Percentiles rank a stretch among this genome's conserved stretches.
phyloP scores from a whole-genome alignment of 2,888 invertebrate genomes.

The Bruchidius siliquastri region DNA sequence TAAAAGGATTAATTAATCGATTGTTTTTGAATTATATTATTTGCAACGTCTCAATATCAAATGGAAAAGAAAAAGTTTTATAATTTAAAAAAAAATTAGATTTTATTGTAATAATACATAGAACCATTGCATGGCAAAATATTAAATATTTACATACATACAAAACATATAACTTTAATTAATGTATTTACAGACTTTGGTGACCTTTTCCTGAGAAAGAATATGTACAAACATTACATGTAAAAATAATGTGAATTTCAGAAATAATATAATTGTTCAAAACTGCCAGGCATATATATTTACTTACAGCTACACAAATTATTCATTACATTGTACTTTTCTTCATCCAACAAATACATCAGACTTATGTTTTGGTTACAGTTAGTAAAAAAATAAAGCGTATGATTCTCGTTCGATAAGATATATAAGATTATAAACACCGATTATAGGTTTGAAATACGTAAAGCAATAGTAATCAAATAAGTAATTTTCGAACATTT shows the following conservation, averaged over 20 bases:
- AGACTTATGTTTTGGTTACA: constrained; percentile 24
- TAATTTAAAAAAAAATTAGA: background rate
- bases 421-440: background rate
- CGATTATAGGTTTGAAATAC: background rate
- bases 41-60: no score
- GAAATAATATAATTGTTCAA: constrained; percentile 4
- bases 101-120: constrained; percentile 18
- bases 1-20: no score
- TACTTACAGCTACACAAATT: background rate
- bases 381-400: constrained; percentile 27
- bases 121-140: constrained; percentile 28
- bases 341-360: constrained; percentile 26
- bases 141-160: constrained; percentile 36
- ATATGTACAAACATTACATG: constrained; percentile 23
- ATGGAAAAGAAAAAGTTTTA: background rate
- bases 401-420: constrained; percentile 20
- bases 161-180: constrained; percentile 31
- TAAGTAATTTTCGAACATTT: background rate
- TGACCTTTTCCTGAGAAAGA: constrained; percentile 35
- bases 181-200: constrained; percentile 36
- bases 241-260: constrained; percentile 7
- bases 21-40: no score
- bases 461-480: background rate
- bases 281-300: constrained; percentile 8
- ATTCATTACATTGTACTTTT: constrained; percentile 26